Base-by-base conservation (phyloP, 2,113 vertebrate species). In the Burhinus oedicnemus region DNA sequence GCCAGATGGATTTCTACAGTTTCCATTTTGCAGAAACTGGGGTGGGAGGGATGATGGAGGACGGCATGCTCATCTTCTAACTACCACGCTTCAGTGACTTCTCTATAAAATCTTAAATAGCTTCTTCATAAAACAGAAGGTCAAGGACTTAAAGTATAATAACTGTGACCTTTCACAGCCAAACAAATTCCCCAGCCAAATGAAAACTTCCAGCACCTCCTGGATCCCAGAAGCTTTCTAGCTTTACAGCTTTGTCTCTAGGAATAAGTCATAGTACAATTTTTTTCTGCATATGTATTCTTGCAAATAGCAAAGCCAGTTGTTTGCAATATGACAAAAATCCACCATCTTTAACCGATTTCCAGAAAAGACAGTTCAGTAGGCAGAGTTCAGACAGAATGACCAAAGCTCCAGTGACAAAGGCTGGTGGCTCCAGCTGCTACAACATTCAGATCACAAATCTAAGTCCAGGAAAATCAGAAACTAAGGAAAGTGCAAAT, bases 91-190 rank as follows among this genome's bases (percentile, higher is more conserved):
- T 34, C 76, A 58, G 25, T 51, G 51, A 80, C 40, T 81, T 42
- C 82, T 90, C 62, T 26, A 74, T 70, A 78, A 96, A 90, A 87
- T 57, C 81, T 85, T 61, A 58, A 77, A 77, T 5, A 11, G 45
- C 23, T 89, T 84, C 60, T 82, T 71, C 72, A 84, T 64, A 57
- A 92, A 93, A 47, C 25, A 78, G 62, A 93, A 95, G 88, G 79
- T 68, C 82, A 78, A 80, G 68, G 20, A 77, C 20, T 90, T 80
- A 7, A 69, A 78, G 23, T 60, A 47, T 54, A 85, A 86, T 6
- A 70, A 7, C 64, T 47, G 15, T 47, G 47, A 90, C 83, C 69
- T 89, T 95, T 87, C 64, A 40, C 36, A 90, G 66, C 57, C 64
- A 70, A 83, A 86, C 16, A 57, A 78, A 72, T 27, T 83, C 64